Evolutionary conservation across 2,797 vertebrate species (phyloP).

Genomic region (Manis crassicaudata): DNA sequence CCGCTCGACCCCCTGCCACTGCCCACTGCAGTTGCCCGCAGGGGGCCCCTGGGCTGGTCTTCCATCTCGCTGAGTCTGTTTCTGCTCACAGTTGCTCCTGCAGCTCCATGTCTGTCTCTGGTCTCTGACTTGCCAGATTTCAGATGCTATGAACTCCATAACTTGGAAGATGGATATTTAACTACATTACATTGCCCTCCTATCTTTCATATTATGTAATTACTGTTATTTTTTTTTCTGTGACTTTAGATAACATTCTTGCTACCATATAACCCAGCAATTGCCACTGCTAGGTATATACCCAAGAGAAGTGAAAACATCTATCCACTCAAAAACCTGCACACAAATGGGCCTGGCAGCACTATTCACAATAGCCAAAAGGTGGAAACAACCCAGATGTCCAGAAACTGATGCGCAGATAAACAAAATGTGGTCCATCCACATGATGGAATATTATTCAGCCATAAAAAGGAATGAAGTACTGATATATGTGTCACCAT

Average conservation of each 20-base stretch:
- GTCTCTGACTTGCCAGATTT: neutral
- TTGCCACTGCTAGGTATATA: neutral
- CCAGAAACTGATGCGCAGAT: neutral
- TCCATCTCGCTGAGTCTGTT: accelerated
- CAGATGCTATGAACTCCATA: neutral
- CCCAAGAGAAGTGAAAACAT: neutral
- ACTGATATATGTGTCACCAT: accelerated
- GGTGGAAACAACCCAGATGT: neutral
- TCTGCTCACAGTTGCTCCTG: neutral
- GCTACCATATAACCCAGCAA: neutral
- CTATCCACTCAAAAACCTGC: neutral
- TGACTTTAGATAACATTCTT: neutral
- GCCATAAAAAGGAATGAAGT: neutral
- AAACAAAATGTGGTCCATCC: too few relatives aligned
- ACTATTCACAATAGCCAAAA: neutral
- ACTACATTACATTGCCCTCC: too few relatives aligned
- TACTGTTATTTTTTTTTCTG: neutral
- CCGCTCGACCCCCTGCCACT: accelerated
- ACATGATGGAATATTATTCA: neutral
- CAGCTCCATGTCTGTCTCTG: accelerated
- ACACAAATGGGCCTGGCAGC: accelerated
- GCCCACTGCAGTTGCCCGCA: too few relatives aligned
- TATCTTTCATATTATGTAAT: too few relatives aligned
- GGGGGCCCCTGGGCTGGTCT: neutral
- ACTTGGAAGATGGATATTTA: neutral